Evolutionary conservation across 2,113 vertebrate species (phyloP).

Genomic region (Trematomus loennbergii): DNA sequence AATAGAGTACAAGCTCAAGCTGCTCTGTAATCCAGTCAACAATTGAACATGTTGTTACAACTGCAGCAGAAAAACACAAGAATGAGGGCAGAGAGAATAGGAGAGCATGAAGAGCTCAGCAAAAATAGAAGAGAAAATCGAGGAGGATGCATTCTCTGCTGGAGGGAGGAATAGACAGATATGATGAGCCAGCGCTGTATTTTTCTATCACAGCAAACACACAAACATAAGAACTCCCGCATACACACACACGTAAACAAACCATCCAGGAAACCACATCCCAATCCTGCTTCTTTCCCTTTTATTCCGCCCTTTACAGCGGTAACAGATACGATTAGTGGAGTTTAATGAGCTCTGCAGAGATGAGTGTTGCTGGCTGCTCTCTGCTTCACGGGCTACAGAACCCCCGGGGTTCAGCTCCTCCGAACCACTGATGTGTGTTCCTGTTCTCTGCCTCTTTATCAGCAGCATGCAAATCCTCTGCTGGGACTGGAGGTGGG

Average conservation of each 20-base stretch:
- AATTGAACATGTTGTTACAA: constrained; percentile 62
- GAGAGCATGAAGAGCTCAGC: constrained; percentile 52
- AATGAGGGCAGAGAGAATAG: constrained; percentile 57
- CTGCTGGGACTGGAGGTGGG: background rate
- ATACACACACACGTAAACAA: constrained; percentile 22
- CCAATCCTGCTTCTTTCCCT: constrained; percentile 47
- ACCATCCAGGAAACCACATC: constrained; percentile 50
- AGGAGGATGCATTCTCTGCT: constrained; percentile 40
- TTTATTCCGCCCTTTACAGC: constrained; percentile 62
- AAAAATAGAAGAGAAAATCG: constrained; percentile 32
- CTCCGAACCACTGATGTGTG: constrained; percentile 20
- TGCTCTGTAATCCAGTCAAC: constrained; percentile 50
- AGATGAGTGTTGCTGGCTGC: constrained; percentile 60
- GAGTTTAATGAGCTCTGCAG: constrained; percentile 78
- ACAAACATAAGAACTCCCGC: background rate
- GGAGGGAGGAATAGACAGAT: constrained; percentile 47
- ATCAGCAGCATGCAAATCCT: constrained; percentile 16
- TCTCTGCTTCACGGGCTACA: constrained; percentile 50
- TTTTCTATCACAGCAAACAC: constrained; percentile 14
- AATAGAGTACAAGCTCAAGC: constrained; percentile 30
- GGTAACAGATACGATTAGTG: constrained; percentile 72
- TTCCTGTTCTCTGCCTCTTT: constrained; percentile 29
- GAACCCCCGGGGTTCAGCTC: constrained; percentile 59
- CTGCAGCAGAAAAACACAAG: constrained; percentile 52
- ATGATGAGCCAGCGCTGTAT: constrained; percentile 36